Base-by-base conservation (phyloP, 2,888 invertebrate species). In the Aspidiotus rigidus region DNA sequence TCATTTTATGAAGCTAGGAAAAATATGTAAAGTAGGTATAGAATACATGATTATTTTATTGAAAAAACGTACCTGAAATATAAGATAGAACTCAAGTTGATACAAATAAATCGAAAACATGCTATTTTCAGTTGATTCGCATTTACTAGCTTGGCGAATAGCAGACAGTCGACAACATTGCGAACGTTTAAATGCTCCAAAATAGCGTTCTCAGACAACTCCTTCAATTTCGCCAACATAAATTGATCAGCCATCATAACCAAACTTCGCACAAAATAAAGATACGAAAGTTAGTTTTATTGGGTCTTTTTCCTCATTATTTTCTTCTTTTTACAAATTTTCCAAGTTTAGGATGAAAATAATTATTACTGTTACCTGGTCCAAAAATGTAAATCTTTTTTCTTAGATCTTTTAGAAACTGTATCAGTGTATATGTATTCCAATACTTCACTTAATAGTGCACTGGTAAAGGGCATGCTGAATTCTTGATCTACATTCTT, bases 181-280 rank as follows among this genome's bases (percentile, higher is more conserved):
- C 86, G 86, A 70, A 92, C 78, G 1, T 85, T 86, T 3, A 93
- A 79, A 69, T 86, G 78, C 71, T 83, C 82, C 0, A 84, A 81
- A 44, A 90, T 77, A 0, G 86, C 79, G 2, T 84, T 79, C 77
- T 88, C 88, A 78, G 89, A 86, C 78, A 87, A 82, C 77, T 87
- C 85, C 73, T 87, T 84, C 10, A 93, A 80, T 11, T 87, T 79
- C 1, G 81, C 80, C 7, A 90, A 84, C 72, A 93, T 84, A 44
- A 91, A 82, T 75, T 92, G 91, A 77, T 93, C 93, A 39, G 91
- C 87, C 11, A 88, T 83, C 9, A 89, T 84, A 39, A 93, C 80
- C 76, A 74, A 67, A 15, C 67, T 67, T n/a, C 44, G 9, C 2
- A 61, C 13, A 15, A 16, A 61, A 61, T 60, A 57, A 73, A n/a